phyloP scores from a whole-genome alignment of 2,888 invertebrate genomes.

The Synanthedon myopaeformis region DNA sequence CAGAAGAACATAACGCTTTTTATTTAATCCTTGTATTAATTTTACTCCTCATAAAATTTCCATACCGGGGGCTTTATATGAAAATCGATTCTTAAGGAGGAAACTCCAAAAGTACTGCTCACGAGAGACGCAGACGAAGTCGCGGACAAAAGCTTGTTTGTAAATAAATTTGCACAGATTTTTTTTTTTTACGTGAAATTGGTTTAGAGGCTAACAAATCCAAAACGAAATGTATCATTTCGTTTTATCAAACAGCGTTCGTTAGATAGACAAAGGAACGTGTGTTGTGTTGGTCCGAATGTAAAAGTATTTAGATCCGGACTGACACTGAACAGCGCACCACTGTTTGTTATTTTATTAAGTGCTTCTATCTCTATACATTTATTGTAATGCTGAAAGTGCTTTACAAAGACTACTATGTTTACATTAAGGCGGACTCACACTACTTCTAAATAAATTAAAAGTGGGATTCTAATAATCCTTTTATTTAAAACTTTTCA shows the following conservation, averaged over 20 bases:
- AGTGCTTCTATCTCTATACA: conserved; percentile 47
- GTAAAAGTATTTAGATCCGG: conserved; percentile 43
- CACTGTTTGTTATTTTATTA: conserved; percentile 58
- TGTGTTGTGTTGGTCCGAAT: not conserved
- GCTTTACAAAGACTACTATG: not conserved
- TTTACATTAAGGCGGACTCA: not conserved
- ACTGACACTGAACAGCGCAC: conserved; percentile 45
- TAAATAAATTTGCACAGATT: too few species aligned
- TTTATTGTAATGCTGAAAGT: conserved; percentile 47
- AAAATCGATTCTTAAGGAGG: too few species aligned
- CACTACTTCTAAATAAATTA: not conserved
- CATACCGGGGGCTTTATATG: too few species aligned
- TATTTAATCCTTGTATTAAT: too few species aligned
- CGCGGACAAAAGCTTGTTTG: too few species aligned
- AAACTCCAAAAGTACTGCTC: too few species aligned
- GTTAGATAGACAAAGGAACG: not conserved
- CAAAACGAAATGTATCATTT: not conserved
- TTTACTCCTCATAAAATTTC: too few species aligned
- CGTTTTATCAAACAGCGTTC: not conserved
- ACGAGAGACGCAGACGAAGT: too few species aligned
- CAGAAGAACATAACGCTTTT: too few species aligned
- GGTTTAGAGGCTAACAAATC: not conserved
- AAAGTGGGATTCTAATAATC: too few species aligned
- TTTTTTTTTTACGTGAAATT: too few species aligned
- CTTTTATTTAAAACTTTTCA: too few species aligned